Evolutionary conservation across 2,797 vertebrate species (phyloP), one percentile per base, ranked within the genome.

Genomic region (Lutjanus campechanus): DNA sequence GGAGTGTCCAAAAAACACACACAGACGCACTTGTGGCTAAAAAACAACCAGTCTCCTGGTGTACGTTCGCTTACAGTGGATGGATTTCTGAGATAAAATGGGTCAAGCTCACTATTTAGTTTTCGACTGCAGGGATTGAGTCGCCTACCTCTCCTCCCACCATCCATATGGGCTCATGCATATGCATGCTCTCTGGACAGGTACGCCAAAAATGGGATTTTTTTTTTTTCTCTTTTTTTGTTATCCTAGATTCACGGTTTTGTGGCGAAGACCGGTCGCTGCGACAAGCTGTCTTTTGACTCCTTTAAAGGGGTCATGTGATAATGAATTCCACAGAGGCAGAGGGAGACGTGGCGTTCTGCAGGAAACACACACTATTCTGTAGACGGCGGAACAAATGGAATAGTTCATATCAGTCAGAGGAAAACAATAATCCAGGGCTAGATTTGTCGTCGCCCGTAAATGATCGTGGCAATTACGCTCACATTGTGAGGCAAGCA

Each of bases 101-200:
- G 92, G 88, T 94, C 91, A 91, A 86, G 76, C 76, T 90, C 25
- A 36, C 69, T 62, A 71, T 88, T 92, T 86, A 81, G 83, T 85
- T 91, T 81, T 56, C 47, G 49, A 72, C 81, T 86, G 82, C 83
- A 75, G 79, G 85, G 86, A 88, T 62, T 1, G 66, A 81, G 81
- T 86, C 75, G 84, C 90, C 88, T 82, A 82, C 88, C 83, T 86
- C 68, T 89, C 92, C 93, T 88, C 92, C 90, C 88, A 92, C 93
- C 71, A 71, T 87, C 92, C 93, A 89, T 89, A 92, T 93, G 92
- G 77, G 73, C 84, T 89, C 88, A 86, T 92, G 84, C 82, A 94
- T 93, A 91, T 92, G 80, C 79, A 93, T 89, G 76, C 17, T 64
- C 61, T 75, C 78, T 87, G 90, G 90, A 92, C 84, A 91, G 90